Evolutionary conservation across 1,140 invertebrate species (phyloP).

Genomic region (Drosophila kanapiae): DNA sequence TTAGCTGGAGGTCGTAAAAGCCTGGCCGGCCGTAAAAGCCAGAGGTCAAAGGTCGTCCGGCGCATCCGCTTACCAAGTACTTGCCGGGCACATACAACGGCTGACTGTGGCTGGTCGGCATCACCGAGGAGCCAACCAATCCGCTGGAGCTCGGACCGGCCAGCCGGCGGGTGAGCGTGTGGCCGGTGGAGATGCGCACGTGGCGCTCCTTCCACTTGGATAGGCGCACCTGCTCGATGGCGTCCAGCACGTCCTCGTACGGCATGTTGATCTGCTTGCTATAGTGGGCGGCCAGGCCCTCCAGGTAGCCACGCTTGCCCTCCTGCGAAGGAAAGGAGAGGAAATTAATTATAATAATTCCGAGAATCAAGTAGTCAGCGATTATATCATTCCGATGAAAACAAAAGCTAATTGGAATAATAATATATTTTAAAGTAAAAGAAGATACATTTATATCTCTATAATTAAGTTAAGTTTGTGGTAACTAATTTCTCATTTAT

Average conservation of each 20-base stretch:
- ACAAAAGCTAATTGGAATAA: neutral
- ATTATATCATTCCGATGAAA: neutral
- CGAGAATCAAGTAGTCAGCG: neutral
- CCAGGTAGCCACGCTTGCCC: constrained; percentile 94
- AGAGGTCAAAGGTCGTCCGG: constrained; percentile 36
- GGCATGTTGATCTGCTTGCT: constrained; percentile 95
- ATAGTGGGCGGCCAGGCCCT: constrained; percentile 94
- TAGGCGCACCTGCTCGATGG: constrained; percentile 87
- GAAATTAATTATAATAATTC: neutral
- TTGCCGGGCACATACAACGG: constrained; percentile 95
- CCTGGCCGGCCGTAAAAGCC: constrained; percentile 55
- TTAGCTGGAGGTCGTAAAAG: constrained; percentile 67
- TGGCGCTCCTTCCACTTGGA: constrained; percentile 88
- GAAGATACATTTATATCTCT: neutral
- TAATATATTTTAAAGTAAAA: neutral
- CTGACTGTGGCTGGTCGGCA: constrained; percentile 86
- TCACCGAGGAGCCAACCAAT: constrained; percentile 80
- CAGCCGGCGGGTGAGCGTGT: constrained; percentile 69
- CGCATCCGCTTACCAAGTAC: constrained; percentile 90
- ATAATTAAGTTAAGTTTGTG: neutral
- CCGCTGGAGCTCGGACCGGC: constrained; percentile 46
- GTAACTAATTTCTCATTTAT: neutral
- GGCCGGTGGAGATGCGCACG: constrained; percentile 87
- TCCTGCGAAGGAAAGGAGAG: constrained; percentile 87
- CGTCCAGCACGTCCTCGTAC: constrained; percentile 94